phyloP scores from a whole-genome alignment of 2,888 invertebrate species.

The Athalia circularis region DNA sequence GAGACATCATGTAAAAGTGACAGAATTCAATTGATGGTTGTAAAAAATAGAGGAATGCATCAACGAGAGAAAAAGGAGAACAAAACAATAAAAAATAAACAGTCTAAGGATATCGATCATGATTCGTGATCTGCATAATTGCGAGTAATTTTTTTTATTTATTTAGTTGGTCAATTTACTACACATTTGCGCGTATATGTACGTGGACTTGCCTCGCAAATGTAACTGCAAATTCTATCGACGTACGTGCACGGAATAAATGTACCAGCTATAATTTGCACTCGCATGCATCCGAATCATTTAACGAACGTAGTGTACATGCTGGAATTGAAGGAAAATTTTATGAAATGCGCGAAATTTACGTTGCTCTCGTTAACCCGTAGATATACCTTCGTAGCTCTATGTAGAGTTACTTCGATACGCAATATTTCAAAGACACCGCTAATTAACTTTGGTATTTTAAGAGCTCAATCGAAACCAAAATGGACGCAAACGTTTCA shows the following conservation, averaged over 20 bases:
- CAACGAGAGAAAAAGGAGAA: too few relatives aligned
- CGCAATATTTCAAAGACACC: constrained; percentile 2
- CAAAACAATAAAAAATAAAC: too few relatives aligned
- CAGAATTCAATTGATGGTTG: too few relatives aligned
- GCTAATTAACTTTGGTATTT: background rate
- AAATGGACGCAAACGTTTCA: too few relatives aligned
- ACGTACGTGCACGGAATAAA: background rate
- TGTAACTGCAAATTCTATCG: constrained; percentile 5
- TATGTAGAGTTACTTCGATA: too few relatives aligned
- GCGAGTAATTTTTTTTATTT: too few relatives aligned
- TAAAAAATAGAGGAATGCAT: too few relatives aligned
- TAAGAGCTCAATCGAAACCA: background rate
- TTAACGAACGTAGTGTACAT: background rate
- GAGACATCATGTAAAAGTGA: too few relatives aligned
- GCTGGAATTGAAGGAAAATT: background rate
- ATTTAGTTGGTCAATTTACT: too few relatives aligned
- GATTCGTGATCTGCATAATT: too few relatives aligned
- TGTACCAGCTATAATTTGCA: background rate
- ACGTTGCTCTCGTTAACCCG: background rate
- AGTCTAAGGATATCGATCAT: too few relatives aligned
- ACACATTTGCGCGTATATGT: background rate
- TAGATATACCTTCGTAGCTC: too few relatives aligned
- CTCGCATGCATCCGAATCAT: background rate
- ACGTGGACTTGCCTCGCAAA: background rate
- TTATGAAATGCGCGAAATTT: background rate